Percentiles rank a stretch among this genome's conserved stretches.
Evolutionary conservation across 2,888 invertebrate genomes (phyloP).

Genomic region (Pammene aurita): DNA sequence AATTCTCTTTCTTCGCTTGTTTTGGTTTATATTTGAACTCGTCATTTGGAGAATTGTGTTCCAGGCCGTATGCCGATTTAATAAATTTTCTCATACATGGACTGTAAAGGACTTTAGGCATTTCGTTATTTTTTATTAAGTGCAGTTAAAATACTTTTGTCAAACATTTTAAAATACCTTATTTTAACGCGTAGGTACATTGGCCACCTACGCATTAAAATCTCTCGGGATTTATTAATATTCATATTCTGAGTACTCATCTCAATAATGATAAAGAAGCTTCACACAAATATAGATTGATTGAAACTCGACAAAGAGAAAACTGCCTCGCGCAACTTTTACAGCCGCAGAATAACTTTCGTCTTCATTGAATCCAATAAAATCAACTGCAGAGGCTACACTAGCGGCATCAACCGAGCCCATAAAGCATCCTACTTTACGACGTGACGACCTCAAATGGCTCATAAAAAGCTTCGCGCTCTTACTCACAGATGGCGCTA

Average conservation of each 20-base stretch:
- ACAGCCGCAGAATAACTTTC: slow-evolving; percentile 36
- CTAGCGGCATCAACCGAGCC: slow-evolving; percentile 76
- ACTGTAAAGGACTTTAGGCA: not conserved
- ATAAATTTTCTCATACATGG: not conserved
- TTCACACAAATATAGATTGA: not conserved
- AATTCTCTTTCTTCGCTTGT: slow-evolving; percentile 57
- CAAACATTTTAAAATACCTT: too few relatives aligned
- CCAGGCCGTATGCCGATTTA: not conserved
- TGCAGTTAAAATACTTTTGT: too few relatives aligned
- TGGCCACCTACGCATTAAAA: too few relatives aligned
- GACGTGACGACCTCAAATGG: slow-evolving; percentile 74
- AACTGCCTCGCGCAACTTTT: slow-evolving; percentile 1
- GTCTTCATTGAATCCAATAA: slow-evolving; percentile 39
- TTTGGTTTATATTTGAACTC: slow-evolving; percentile 53
- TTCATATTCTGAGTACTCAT: too few relatives aligned
- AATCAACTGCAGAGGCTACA: slow-evolving; percentile 62
- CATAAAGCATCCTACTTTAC: slow-evolving; percentile 77
- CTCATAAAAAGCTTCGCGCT: slow-evolving; percentile 74
- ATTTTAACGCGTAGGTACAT: too few relatives aligned
- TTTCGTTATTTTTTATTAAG: too few relatives aligned
- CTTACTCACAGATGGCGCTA: slow-evolving; percentile 76
- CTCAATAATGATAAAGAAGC: not conserved
- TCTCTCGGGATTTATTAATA: too few relatives aligned
- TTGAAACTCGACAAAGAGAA: not conserved
- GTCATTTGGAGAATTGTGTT: slow-evolving; percentile 43